Evolutionary conservation across 2,113 vertebrate genomes (phyloP), one percentile per base, ranked within the genome.

Genomic region (Sprattus sprattus): DNA sequence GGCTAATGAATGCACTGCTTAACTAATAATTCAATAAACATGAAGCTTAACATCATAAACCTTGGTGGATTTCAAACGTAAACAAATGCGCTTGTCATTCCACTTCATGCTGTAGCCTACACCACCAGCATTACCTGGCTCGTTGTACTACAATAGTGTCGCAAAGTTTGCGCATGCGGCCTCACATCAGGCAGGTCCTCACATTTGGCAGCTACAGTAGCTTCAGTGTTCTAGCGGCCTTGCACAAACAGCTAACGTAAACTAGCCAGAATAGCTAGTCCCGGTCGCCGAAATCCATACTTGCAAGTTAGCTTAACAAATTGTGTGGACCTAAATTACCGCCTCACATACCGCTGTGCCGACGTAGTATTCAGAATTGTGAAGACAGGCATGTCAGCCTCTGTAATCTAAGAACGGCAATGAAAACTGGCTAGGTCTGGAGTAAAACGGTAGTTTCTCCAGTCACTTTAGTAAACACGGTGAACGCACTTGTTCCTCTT

Each of bases 201-300:
- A n/a, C n/a, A n/a, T n/a, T n/a, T n/a, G n/a, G n/a, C n/a, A n/a
- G n/a, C n/a, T n/a, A n/a, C n/a, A n/a, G n/a, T n/a, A n/a, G 11
- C 71, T 32, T 45, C 3, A 84, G 45, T 20, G 46, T 4, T 45
- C 25, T 20, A 16, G 57, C 28, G 81, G 57, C 50, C 67, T 92
- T 90, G 67, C 75, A 28, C 44, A 52, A 39, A 81, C 25, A 78
- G 71, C 71, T 78, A 78, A 85, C 86, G 85, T 86, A 91, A 94
- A 91, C 87, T 87, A 88, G 91, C 90, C 89, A 67, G 84, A 20
- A 67, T 9, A 78, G 32, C 71, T 78, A 78, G 25, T 39, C 15
- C 71, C 71, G 28, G 44, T 13, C 39, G 10, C 28, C 28, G 44
- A 78, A 28, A 32, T 78, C 28, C 71, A 78, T 78, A 39, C 15